These are phyloP conservation scores for Anagyrus pseudococci DNA, from an alignment of 2,888 invertebrate species.

Conservation along the genomic window DNA sequence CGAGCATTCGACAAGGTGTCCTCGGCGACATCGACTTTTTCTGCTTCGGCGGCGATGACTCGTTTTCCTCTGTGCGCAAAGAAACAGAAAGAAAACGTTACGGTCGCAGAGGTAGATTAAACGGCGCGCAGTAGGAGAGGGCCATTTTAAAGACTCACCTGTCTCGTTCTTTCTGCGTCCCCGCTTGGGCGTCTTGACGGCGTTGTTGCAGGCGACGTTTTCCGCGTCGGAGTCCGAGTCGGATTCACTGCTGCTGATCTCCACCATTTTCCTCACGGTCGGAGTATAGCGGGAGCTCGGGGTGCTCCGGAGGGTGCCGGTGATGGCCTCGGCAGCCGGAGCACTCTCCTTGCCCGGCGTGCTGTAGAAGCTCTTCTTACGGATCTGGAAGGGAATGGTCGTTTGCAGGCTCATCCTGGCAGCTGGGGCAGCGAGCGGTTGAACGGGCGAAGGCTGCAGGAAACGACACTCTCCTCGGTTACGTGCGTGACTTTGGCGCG, in stretches of 20 bases:
- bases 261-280: conserved; percentile 53
- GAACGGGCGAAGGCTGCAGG: too few relatives aligned
- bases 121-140: background rate
- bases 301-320: conserved; percentile 46
- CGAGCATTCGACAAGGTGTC: conserved; percentile 50
- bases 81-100: conserved; percentile 2
- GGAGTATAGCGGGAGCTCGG: conserved; percentile 46
- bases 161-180: background rate
- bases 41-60: conserved; percentile 47
- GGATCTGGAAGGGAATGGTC: conserved; percentile 64
- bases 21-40: conserved; percentile 43
- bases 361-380: conserved; percentile 61
- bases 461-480: too few relatives aligned
- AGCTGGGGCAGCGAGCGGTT: too few relatives aligned
- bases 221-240: conserved; percentile 55
- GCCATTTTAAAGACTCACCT: conserved; percentile 13
- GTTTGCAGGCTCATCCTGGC: conserved; percentile 57
- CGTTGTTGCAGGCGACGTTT: conserved; percentile 34
- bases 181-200: conserved; percentile 21
- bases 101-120: background rate
- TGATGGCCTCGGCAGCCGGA: conserved; percentile 47
- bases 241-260: conserved; percentile 56
- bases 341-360: conserved; percentile 41
- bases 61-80: conserved; percentile 45
- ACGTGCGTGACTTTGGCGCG: too few relatives aligned